Conservation (phyloP, 2,888 invertebrate species). For the Drosophila putrida region DNA sequence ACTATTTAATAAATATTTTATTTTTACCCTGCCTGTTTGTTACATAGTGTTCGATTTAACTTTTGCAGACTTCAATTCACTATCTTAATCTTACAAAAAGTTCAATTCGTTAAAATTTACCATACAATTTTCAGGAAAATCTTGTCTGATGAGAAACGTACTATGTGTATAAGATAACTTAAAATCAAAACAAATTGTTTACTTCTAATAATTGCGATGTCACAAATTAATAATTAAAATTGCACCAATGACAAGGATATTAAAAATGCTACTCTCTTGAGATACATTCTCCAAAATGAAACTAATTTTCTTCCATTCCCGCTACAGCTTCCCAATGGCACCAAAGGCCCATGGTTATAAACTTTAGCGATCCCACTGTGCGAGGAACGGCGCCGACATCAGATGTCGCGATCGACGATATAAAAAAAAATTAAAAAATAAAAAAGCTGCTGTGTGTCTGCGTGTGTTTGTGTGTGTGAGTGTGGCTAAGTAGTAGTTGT, state of each 20-base stretch:
- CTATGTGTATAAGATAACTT: no score
- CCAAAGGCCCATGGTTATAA: constrained; percentile 39
- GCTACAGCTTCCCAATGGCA: background rate
- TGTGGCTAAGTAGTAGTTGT: constrained; percentile 84
- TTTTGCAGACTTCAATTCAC: no score
- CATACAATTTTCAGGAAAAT: background rate
- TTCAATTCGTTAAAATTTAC: no score
- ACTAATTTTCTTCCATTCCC: background rate
- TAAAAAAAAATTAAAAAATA: constrained; percentile 34
- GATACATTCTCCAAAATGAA: constrained; percentile 23
- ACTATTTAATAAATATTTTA: no score
- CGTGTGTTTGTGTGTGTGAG: constrained; percentile 32
- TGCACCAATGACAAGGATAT: constrained; percentile 23
- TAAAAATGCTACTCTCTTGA: constrained; percentile 9
- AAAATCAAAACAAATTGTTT: background rate
- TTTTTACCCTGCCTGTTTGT: no score
- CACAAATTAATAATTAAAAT: constrained; percentile 14
- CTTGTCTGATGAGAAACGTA: background rate
- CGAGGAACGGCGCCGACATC: constrained; percentile 66
- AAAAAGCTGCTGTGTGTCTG: constrained; percentile 38
- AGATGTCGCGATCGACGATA: constrained; percentile 74
- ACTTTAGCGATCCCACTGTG: constrained; percentile 69
- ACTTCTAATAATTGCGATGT: background rate
- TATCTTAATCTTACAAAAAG: no score
- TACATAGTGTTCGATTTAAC: no score